Percentiles rank a stretch among this genome's conserved stretches.
These are phyloP conservation scores for Candoia aspera DNA, from an alignment of 2,113 vertebrate species.

Conservation along the genomic window DNA sequence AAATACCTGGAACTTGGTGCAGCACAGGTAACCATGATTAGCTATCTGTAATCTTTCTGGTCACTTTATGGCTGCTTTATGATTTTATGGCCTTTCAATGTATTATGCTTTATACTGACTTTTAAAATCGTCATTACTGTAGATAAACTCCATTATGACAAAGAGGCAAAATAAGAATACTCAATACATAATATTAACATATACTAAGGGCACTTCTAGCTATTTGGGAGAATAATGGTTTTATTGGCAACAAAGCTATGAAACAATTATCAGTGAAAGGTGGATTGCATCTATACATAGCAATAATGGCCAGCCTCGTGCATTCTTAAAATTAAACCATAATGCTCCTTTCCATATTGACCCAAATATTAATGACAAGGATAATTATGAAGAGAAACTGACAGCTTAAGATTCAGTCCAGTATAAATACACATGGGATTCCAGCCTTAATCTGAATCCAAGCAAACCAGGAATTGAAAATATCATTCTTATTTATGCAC, in stretches of 20 bases:
- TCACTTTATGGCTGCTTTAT: not conserved
- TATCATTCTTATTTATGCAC: not conserved
- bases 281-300: not conserved
- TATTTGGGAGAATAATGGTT: not conserved
- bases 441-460: not conserved
- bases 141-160: not conserved
- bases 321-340: not conserved
- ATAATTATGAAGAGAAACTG: not conserved
- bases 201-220: not conserved
- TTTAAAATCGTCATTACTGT: not conserved
- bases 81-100: not conserved
- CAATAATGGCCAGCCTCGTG: not conserved
- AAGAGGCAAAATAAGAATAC: not conserved
- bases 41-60: not conserved
- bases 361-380: not conserved
- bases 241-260: not conserved
- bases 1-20: not conserved
- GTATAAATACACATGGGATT: not conserved
- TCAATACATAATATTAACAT: not conserved
- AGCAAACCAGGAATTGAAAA: not conserved
- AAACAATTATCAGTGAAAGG: not conserved
- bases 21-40: not conserved
- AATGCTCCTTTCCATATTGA: not conserved
- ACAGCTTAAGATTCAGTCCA: not conserved
- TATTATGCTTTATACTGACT: not conserved